Base-by-base conservation (phyloP, 2,797 vertebrate species). In the Alfaro cultratus region DNA sequence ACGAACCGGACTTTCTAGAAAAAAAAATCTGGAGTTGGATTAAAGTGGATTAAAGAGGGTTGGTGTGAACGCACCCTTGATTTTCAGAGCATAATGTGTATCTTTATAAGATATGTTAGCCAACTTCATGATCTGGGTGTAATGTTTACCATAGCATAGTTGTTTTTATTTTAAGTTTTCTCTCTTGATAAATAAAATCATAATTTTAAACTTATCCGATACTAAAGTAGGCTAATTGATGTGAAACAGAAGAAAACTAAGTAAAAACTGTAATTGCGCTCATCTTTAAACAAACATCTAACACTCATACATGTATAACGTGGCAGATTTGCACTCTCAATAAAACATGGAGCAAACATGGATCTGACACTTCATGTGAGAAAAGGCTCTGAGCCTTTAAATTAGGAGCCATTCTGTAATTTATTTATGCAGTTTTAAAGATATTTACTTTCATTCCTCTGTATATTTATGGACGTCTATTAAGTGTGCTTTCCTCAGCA, bases 401-500 rank as follows among this genome's bases (percentile, higher is more conserved):
- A 89, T 75, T 83, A 81, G n/a, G 41, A n/a, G 36, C 73, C 86
- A 74, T 73, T 85, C 43, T 53, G 43, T 84, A 71, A 80, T 91
- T 91, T 84, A 90, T 93, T 85, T 73, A 86, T 88, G 83, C 49
- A 76, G 77, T 45, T 82, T 92, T 81, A 82, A 86, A 89, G 85
- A 87, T 78, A 88, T 90, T 88, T 87, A 86, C 43, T 85, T 86
- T 87, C 67, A 78, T 85, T 82, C 68, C 53, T 77, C 57, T 47
- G 85, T 82, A 83, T 87, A 88, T 91, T 94, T 91, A 89, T 90
- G 82, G 84, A 75, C 81, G 74, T 81, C 68, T 87, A 89, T 91
- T 85, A 89, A 87, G 83, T 86, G 74, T 79, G 85, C 75, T 75
- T 88, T 84, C 84, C 90, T 91, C 87, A 91, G 87, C 89, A 91